phyloP scores from a whole-genome alignment of 2,888 invertebrate genomes.

The Calliscelio sp. region DNA sequence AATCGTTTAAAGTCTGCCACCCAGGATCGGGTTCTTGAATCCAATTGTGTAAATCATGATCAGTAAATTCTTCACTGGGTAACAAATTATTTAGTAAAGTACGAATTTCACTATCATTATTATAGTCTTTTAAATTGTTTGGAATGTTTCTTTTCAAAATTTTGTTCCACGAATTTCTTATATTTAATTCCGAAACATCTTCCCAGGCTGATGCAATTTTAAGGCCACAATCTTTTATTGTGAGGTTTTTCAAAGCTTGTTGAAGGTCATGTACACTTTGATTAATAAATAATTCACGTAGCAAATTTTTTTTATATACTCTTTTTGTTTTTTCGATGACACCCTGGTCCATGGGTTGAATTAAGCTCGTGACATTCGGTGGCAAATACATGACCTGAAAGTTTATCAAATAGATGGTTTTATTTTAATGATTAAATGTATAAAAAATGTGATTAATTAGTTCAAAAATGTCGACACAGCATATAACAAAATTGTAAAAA shows the following conservation, averaged over 20 bases:
- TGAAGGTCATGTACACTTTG: neutral
- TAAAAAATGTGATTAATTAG: neutral
- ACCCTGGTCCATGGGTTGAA: neutral
- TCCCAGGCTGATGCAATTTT: neutral
- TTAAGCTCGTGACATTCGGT: constrained; percentile 18
- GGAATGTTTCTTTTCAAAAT: neutral
- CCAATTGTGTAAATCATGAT: too few relatives aligned
- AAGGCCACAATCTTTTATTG: neutral
- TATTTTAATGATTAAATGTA: neutral
- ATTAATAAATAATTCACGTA: neutral
- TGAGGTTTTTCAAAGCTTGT: neutral
- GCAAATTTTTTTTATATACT: neutral
- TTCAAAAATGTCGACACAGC: too few relatives aligned
- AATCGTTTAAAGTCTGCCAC: too few relatives aligned
- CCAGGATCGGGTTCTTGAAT: too few relatives aligned
- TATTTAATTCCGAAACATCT: neutral
- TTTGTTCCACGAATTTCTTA: neutral
- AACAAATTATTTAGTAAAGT: too few relatives aligned
- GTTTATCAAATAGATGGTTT: neutral
- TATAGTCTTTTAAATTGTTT: too few relatives aligned
- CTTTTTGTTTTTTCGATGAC: neutral
- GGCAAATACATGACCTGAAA: constrained; percentile 7
- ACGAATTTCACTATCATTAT: too few relatives aligned
- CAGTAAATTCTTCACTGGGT: too few relatives aligned
- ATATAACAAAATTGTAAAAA: too few relatives aligned